A percentile compares a stretch with the other conserved stretches of the same genome.
phyloP scores from a whole-genome alignment of 2,797 vertebrate species.

The Lycodopsis pacificus region DNA sequence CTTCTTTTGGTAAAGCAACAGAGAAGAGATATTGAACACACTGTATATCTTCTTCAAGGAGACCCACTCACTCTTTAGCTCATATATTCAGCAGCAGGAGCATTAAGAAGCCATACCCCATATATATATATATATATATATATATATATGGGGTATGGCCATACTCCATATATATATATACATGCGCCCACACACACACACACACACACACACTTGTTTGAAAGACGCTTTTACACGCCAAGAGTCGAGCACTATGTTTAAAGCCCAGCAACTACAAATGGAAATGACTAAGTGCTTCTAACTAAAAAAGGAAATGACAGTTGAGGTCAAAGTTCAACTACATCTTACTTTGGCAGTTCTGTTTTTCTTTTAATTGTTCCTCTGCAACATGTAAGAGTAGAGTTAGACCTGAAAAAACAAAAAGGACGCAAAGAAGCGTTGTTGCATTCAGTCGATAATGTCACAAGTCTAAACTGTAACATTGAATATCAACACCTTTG shows the following conservation, averaged over 20 bases:
- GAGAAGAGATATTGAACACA: slow-evolving; percentile 25
- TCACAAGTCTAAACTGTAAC: neutral
- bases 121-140: too few relatives aligned
- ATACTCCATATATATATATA: too few relatives aligned
- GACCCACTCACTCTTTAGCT: neutral
- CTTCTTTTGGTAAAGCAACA: slow-evolving; percentile 33
- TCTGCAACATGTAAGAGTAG: neutral
- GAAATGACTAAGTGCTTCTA: neutral
- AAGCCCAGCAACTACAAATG: neutral
- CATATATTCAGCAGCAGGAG: neutral
- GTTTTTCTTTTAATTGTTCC: neutral
- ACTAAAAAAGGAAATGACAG: neutral
- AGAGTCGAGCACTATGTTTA: neutral
- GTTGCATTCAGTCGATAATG: neutral
- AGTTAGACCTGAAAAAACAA: neutral
- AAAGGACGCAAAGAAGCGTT: too few relatives aligned
- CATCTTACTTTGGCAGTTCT: neutral
- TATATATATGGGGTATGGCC: too few relatives aligned
- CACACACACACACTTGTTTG: too few relatives aligned
- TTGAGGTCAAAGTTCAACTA: slow-evolving; percentile 3
- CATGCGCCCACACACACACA: too few relatives aligned
- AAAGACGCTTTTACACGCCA: neutral
- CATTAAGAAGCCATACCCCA: too few relatives aligned
- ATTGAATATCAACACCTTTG: neutral
- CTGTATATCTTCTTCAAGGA: slow-evolving; percentile 49